A percentile compares a stretch with the other conserved stretches of the same genome.
Conservation (phyloP, 1,140 invertebrate species). For the Achatina immaculata region DNA sequence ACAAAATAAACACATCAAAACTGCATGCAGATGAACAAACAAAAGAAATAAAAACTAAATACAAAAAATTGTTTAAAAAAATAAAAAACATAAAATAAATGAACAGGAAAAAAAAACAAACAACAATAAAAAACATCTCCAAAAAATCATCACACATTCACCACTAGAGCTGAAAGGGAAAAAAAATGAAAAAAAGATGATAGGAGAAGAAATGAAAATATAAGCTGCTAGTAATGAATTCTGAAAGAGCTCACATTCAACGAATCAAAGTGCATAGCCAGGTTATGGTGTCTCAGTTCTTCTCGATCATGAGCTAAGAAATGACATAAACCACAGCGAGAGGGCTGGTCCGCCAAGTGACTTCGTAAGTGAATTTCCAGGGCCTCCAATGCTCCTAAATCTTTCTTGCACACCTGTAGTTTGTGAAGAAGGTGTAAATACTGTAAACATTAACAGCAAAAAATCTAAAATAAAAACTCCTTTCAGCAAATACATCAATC, state of each 20-base stretch:
- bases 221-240: too few relatives aligned
- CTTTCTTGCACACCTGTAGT: conserved; percentile 62
- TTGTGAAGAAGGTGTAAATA: neutral
- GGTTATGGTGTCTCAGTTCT: conserved; percentile 58
- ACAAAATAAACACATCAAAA: too few relatives aligned
- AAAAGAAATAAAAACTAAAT: too few relatives aligned
- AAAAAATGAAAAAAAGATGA: too few relatives aligned
- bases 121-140: too few relatives aligned
- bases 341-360: conserved; percentile 60
- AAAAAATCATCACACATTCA: too few relatives aligned
- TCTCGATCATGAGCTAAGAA: conserved; percentile 57
- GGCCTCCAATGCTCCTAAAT: conserved; percentile 48
- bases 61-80: too few relatives aligned
- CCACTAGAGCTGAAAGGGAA: too few relatives aligned
- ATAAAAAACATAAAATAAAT: too few relatives aligned
- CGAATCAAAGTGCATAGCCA: conserved; percentile 50
- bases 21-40: too few relatives aligned
- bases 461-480: neutral
- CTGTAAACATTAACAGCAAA: neutral
- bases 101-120: too few relatives aligned
- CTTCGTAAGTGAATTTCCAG: conserved; percentile 61
- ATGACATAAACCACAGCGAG: conserved; percentile 62
- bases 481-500: neutral
- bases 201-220: too few relatives aligned
- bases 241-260: conserved; percentile 56